Conservation (phyloP, 2,113 vertebrate species). For the Clarias gariepinus region DNA sequence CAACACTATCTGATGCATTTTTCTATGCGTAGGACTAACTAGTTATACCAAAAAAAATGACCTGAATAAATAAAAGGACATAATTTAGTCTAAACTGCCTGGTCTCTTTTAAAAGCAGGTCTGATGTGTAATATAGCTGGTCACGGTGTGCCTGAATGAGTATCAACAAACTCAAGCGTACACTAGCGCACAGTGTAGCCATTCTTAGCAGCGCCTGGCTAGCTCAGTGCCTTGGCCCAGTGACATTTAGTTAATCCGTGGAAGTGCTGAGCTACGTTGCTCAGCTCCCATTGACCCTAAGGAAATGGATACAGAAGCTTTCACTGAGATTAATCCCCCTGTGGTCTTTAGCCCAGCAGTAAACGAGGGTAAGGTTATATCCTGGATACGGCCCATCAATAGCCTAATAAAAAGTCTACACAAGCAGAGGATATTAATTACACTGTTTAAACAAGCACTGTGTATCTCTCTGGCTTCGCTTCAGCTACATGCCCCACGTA, state of each 20-base stretch:
- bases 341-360: constrained; percentile 14
- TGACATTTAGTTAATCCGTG: constrained; percentile 40
- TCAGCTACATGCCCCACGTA: not conserved
- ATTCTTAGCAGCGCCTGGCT: constrained; percentile 1
- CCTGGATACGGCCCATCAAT: constrained; percentile 27
- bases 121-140: constrained; percentile 9
- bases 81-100: not conserved
- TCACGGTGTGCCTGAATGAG: not conserved
- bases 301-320: constrained; percentile 42
- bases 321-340: constrained; percentile 38
- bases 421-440: constrained; percentile 37
- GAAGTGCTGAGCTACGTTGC: constrained; percentile 27
- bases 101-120: not conserved
- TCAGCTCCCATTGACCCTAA: constrained; percentile 20
- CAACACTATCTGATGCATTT: not conserved
- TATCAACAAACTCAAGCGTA: constrained; percentile 14
- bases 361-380: constrained; percentile 33
- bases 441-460: constrained; percentile 20
- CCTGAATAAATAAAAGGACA: too few relatives aligned
- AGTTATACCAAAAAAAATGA: not conserved
- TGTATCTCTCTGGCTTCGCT: constrained; percentile 8
- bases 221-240: constrained; percentile 20
- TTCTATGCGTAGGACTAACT: not conserved
- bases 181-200: not conserved
- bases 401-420: constrained; percentile 31